Evolutionary conservation across 2,888 invertebrate species (phyloP).

Genomic region (Lasioglossum morio): DNA sequence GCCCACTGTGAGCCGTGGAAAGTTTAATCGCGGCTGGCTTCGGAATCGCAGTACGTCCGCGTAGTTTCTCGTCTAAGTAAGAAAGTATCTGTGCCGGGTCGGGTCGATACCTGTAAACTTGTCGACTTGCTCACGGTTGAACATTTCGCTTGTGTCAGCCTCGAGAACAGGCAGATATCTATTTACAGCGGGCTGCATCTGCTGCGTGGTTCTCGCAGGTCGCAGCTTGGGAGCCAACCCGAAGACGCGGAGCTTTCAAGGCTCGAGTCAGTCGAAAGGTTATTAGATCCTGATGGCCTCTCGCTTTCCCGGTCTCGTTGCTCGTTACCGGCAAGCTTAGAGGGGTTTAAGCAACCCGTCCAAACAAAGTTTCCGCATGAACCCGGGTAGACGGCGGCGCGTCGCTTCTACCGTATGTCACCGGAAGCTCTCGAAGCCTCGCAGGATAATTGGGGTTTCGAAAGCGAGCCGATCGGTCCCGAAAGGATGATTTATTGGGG

Average conservation of each 20-base stretch:
- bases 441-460: conserved; percentile 68
- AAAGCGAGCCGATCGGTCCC: conserved; percentile 42
- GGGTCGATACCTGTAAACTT: conserved; percentile 52
- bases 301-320: conserved; percentile 33
- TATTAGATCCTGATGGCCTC: conserved; percentile 67
- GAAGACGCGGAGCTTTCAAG: conserved; percentile 31
- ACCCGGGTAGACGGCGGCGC: conserved; percentile 36
- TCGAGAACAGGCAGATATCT: conserved; percentile 32
- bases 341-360: conserved; percentile 46
- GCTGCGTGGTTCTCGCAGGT: neutral
- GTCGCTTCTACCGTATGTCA: conserved; percentile 51
- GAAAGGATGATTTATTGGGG: conserved; percentile 63
- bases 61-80: conserved; percentile 17
- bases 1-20: too few relatives aligned
- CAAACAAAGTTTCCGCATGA: conserved; percentile 57
- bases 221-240: conserved; percentile 20
- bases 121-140: conserved; percentile 31
- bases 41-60: conserved; percentile 29
- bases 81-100: conserved; percentile 36
- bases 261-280: conserved; percentile 41
- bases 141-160: conserved; percentile 50
- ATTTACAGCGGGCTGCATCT: conserved; percentile 48
- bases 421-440: conserved; percentile 42
- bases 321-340: conserved; percentile 61
- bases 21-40: conserved; percentile 43